These are phyloP conservation scores for Leuciscus waleckii DNA, from an alignment of 2,797 vertebrate species.

Conservation along the genomic window DNA sequence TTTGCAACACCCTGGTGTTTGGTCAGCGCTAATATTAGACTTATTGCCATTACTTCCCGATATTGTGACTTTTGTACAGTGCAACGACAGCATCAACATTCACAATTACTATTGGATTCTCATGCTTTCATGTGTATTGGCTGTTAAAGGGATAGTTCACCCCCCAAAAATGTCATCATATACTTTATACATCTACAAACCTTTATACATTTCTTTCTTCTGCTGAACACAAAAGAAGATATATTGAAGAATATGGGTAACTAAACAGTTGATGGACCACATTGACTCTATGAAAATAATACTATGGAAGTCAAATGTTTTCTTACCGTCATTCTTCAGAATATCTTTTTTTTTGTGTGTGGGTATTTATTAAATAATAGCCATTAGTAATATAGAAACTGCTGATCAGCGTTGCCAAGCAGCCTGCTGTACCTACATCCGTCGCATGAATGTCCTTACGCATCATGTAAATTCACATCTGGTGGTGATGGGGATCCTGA, in stretches of 20 bases:
- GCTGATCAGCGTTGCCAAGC: no score
- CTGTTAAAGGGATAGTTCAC: neutral
- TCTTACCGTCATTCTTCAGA: neutral
- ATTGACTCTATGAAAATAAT: neutral
- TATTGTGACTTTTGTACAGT: neutral
- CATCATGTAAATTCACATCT: conserved; percentile 22
- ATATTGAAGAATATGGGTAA: neutral
- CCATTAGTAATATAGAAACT: no score
- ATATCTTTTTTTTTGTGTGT: neutral
- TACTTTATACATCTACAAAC: neutral
- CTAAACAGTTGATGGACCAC: neutral
- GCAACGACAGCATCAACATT: neutral
- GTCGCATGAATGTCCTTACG: conserved; percentile 1
- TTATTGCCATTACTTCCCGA: neutral
- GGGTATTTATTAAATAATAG: no score
- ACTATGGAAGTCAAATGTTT: neutral
- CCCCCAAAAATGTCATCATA: neutral
- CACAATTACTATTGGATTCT: neutral
- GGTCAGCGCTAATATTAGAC: neutral
- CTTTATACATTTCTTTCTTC: neutral
- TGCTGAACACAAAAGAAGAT: neutral
- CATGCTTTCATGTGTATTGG: neutral
- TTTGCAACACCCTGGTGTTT: neutral
- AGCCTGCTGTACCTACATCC: no score
- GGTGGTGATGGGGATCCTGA: neutral